A percentile compares a stretch with the other conserved stretches of the same genome.
These are phyloP conservation scores for Acanthoscelides obtectus DNA, from an alignment of 2,888 invertebrate genomes.

Conservation along the genomic window DNA sequence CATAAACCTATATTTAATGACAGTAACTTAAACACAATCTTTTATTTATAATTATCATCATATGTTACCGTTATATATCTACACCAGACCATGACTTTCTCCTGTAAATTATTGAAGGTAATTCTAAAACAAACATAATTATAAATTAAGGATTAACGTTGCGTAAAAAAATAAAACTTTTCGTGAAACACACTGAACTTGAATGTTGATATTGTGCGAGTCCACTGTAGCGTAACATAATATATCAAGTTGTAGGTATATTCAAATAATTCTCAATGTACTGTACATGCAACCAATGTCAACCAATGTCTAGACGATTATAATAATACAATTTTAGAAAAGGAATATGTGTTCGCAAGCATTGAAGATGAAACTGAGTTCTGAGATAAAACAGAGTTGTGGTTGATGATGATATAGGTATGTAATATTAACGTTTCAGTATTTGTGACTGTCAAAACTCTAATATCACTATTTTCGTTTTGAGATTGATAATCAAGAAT, in stretches of 20 bases:
- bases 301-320: too few species aligned
- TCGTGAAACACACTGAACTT: not conserved
- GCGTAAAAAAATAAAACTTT: not conserved
- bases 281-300: too few species aligned
- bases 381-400: too few species aligned
- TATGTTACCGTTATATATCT: not conserved
- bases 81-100: conserved; percentile 19
- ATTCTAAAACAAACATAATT: not conserved
- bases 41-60: not conserved
- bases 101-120: not conserved
- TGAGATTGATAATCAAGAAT: too few species aligned
- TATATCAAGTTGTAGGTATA: not conserved
- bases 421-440: too few species aligned
- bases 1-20: not conserved
- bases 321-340: too few species aligned
- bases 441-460: too few species aligned
- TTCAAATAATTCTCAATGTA: not conserved
- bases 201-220: not conserved
- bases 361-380: too few species aligned
- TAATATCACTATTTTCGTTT: too few species aligned
- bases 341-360: too few species aligned
- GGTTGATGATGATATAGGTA: too few species aligned
- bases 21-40: not conserved
- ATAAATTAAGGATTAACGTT: not conserved
- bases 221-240: not conserved